Conservation (phyloP, 2,888 invertebrate genomes). For the Dryocosmus kuriphilus region DNA sequence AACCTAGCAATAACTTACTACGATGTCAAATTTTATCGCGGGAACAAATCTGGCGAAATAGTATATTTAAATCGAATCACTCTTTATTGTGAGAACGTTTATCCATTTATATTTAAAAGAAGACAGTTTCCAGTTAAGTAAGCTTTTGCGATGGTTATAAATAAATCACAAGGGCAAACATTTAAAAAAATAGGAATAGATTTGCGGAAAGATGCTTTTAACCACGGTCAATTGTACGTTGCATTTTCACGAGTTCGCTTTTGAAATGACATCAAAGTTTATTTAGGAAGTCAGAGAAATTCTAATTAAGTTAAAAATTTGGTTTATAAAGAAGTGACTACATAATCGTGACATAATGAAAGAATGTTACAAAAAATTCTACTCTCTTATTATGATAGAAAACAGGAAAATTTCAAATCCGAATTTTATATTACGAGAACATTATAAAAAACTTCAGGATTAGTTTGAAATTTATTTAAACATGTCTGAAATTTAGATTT, state of each 20-base stretch:
- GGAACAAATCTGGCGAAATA: conserved; percentile 39
- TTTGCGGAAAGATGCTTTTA: conserved; percentile 50
- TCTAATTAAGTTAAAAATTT: conserved; percentile 42
- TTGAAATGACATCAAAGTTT: conserved; percentile 46
- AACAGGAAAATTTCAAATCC: too few species aligned
- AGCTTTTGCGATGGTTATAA: conserved; percentile 54
- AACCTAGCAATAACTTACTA: conserved; percentile 37
- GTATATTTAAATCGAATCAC: conserved; percentile 46
- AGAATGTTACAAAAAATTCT: too few species aligned
- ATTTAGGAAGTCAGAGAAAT: conserved; percentile 4
- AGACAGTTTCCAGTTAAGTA: conserved; percentile 52
- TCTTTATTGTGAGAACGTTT: conserved; percentile 40
- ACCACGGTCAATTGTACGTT: conserved; percentile 54
- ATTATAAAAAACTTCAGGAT: too few species aligned
- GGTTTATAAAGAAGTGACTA: conserved; percentile 39
- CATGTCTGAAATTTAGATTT: too few species aligned
- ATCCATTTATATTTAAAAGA: too few species aligned
- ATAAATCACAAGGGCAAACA: conserved; percentile 54
- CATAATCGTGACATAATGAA: too few species aligned
- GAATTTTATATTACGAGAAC: too few species aligned
- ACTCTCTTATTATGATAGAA: too few species aligned
- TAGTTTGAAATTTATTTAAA: too few species aligned
- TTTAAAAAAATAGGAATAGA: conserved; percentile 50
- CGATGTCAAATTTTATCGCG: conserved; percentile 45
- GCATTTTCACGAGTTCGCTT: too few species aligned